phyloP scores from a whole-genome alignment of 2,113 vertebrate species.

The Fregetta grallaria region DNA sequence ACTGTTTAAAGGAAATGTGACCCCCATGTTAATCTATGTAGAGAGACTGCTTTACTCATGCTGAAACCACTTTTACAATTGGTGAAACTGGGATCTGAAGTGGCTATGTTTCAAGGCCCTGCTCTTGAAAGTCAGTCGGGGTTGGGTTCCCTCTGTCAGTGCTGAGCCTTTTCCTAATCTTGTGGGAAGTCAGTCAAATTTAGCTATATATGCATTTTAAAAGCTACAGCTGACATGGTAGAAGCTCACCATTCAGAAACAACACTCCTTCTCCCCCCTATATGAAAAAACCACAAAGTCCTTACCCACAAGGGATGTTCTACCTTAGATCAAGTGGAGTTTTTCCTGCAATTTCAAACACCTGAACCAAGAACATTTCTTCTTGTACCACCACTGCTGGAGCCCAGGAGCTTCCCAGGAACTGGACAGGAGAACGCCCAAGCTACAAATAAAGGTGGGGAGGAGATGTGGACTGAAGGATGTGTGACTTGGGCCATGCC shows the following conservation, averaged over 20 bases:
- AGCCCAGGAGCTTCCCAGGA: neutral
- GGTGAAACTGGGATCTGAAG: neutral
- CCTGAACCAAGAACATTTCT: neutral
- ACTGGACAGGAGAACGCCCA: neutral
- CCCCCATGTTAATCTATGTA: neutral
- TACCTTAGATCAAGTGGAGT: neutral
- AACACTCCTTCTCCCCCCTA: neutral
- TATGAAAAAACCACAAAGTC: neutral
- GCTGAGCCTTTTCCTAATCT: neutral
- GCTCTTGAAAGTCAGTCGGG: neutral
- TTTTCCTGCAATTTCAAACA: neutral
- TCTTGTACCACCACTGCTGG: neutral
- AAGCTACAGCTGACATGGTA: neutral
- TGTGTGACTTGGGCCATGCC: neutral
- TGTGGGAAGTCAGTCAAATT: neutral
- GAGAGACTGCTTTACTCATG: neutral
- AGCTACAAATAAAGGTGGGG: neutral
- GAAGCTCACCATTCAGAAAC: neutral
- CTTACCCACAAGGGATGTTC: neutral
- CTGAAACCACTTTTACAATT: neutral
- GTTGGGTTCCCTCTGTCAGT: neutral
- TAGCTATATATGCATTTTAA: neutral
- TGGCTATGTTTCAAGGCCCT: neutral
- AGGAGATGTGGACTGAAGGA: neutral
- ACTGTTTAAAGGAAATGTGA: neutral